Evolutionary conservation across 2,888 invertebrate genomes (phyloP), one percentile per base, ranked within the genome.

Genomic region (Elgonia sp.): DNA sequence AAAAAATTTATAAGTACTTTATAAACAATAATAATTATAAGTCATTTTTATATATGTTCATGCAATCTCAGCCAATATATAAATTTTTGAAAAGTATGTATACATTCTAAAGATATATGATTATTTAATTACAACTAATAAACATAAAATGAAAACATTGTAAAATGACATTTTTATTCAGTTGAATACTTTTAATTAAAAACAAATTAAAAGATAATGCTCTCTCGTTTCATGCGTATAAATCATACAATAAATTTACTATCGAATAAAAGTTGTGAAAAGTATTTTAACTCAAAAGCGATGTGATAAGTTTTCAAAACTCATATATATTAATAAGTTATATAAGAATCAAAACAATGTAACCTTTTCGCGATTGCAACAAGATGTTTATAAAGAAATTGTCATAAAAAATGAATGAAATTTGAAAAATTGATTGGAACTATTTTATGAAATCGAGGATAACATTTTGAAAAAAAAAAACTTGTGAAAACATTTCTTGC

Each of bases 221-320:
- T 21, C 37, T 62, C 37, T 62, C 37, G 4, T 14, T 63, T 39
- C 18, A 21, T 40, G 18, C 18, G n/a, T 40, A 7, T 40, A 39
- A 63, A 18, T 63, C 40, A 18, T 76, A 76, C 14, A 53, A 21
- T 63, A 10, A 67, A 53, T 40, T 55, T 55, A 55, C 55, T 65
- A 77, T 79, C 79, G 57, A 79, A 79, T 21, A 29, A 16, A 42
- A 70, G 50, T 62, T 70, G 81, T 72, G 70, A 81, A 81, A 70
- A 72, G 70, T 18, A 80, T 29, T 50, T 70, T n/a, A 55, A 63
- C 20, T 70, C 60, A 57, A 46, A 12, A 20, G 67, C 53, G 14
- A 69, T 67, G 46, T 80, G 50, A 70, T 70, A 65, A 60, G 37
- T 60, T 70, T 80, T 53, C 69, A 12, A 46, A 12, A 60, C n/a